Evolutionary conservation across 1,140 invertebrate species (phyloP).

Genomic region (Dufourea novaeangliae): DNA sequence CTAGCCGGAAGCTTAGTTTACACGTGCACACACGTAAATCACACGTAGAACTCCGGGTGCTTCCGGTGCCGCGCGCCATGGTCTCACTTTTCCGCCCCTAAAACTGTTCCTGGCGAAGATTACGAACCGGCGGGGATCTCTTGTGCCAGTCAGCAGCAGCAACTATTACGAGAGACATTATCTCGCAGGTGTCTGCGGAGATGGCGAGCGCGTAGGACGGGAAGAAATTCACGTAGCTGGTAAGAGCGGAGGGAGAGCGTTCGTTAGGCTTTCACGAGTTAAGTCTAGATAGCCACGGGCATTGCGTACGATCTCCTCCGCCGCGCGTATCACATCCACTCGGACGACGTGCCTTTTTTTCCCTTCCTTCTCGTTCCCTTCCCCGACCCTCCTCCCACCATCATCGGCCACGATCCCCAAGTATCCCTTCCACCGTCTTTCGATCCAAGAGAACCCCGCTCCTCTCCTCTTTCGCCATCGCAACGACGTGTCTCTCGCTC

Average conservation of each 20-base stretch:
- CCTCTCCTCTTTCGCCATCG: conserved; percentile 12
- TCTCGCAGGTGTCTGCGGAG: conserved; percentile 55
- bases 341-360: conserved; percentile 54
- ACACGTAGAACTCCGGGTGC: not conserved
- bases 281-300: conserved; percentile 57
- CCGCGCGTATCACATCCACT: conserved; percentile 63
- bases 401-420: not conserved
- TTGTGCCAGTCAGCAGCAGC: not conserved
- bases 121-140: conserved; percentile 14
- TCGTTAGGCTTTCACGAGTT: conserved; percentile 68
- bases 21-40: conserved; percentile 9
- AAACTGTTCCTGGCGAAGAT: conserved; percentile 14
- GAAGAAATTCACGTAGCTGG: conserved; percentile 45
- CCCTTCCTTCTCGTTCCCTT: conserved; percentile 19
- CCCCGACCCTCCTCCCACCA: not conserved
- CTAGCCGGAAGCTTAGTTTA: too few relatives aligned
- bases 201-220: conserved; percentile 21
- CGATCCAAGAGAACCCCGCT: conserved; percentile 24
- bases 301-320: conserved; percentile 64
- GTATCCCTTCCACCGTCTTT: conserved; percentile 35
- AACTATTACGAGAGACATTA: conserved; percentile 52
- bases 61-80: conserved; percentile 4
- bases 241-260: conserved; percentile 41
- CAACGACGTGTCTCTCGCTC: conserved; percentile 28
- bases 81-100: not conserved